A percentile compares a stretch with the other conserved stretches of the same genome.
Conservation (phyloP, 2,888 invertebrate genomes). For the Eristalis intricaria region DNA sequence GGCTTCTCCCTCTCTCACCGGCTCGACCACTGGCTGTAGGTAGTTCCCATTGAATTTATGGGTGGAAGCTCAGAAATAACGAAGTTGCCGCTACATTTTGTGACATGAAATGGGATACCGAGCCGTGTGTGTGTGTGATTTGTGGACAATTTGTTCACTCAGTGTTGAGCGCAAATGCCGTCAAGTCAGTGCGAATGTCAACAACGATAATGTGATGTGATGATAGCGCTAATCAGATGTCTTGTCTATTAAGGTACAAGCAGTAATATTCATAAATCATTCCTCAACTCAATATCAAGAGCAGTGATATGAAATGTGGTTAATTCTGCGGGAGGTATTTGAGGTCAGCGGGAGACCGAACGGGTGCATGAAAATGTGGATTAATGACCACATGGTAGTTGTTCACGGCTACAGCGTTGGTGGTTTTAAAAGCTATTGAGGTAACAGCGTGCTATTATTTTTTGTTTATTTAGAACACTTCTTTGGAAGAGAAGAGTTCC, state of each 20-base stretch:
- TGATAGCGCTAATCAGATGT: conserved; percentile 46
- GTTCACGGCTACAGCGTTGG: too few relatives aligned
- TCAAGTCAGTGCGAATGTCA: conserved; percentile 54
- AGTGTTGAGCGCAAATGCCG: conserved; percentile 52
- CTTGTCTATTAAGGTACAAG: conserved; percentile 14
- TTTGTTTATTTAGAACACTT: not conserved
- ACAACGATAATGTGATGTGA: conserved; percentile 47
- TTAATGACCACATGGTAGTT: not conserved
- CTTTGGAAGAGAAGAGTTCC: too few relatives aligned
- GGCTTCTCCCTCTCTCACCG: conserved; percentile 5
- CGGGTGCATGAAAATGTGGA: conserved; percentile 9
- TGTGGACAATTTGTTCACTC: conserved; percentile 61
- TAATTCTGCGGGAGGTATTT: not conserved
- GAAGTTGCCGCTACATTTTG: conserved; percentile 40
- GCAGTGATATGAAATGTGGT: conserved; percentile 23
- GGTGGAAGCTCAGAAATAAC: conserved; percentile 36
- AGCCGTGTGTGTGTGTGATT: conserved; percentile 11
- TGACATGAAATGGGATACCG: conserved; percentile 37
- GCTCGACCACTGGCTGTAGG: conserved; percentile 1
- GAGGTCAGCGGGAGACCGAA: conserved; percentile 15
- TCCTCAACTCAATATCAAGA: conserved; percentile 56
- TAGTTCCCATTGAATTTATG: conserved; percentile 49
- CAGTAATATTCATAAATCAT: conserved; percentile 57
- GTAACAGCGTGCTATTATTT: not conserved
- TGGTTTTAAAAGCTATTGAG: too few relatives aligned